Conservation (phyloP, 2,888 invertebrate species). For the Carabus problematicus region DNA sequence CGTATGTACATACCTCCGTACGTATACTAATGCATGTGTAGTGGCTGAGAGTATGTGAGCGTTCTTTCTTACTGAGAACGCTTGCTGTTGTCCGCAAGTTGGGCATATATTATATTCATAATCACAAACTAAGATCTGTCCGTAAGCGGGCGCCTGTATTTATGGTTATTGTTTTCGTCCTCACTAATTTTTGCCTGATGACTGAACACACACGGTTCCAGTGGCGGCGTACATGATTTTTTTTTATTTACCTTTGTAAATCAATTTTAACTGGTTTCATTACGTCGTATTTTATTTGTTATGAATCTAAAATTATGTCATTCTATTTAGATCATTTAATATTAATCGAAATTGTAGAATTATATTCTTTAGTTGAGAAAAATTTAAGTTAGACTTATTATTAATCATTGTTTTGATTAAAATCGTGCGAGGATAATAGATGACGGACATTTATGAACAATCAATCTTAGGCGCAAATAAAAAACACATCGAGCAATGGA, state of each 20-base stretch:
- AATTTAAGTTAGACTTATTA: slow-evolving; percentile 2
- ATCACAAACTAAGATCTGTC: slow-evolving; percentile 15
- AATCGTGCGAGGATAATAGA: not conserved
- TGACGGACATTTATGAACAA: not conserved
- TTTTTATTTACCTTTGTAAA: too few species aligned
- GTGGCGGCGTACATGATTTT: too few species aligned
- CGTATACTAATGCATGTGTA: not conserved
- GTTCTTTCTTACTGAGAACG: slow-evolving; percentile 2
- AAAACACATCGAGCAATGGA: not conserved
- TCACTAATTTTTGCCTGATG: slow-evolving; percentile 11
- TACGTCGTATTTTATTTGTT: too few species aligned
- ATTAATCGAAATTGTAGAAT: too few species aligned
- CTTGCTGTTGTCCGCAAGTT: slow-evolving; percentile 4
- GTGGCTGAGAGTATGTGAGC: not conserved
- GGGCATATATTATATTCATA: slow-evolving; percentile 17
- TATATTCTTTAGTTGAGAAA: too few species aligned
- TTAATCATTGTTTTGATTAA: not conserved
- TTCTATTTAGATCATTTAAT: too few species aligned
- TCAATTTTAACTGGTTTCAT: too few species aligned
- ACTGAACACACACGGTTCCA: too few species aligned
- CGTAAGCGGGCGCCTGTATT: slow-evolving; percentile 8
- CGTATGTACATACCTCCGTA: not conserved
- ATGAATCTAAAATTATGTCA: too few species aligned
- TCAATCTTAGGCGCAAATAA: not conserved
- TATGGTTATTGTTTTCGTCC: slow-evolving; percentile 18